phyloP scores from a whole-genome alignment of 2,113 vertebrate species.

The Numida meleagris region DNA sequence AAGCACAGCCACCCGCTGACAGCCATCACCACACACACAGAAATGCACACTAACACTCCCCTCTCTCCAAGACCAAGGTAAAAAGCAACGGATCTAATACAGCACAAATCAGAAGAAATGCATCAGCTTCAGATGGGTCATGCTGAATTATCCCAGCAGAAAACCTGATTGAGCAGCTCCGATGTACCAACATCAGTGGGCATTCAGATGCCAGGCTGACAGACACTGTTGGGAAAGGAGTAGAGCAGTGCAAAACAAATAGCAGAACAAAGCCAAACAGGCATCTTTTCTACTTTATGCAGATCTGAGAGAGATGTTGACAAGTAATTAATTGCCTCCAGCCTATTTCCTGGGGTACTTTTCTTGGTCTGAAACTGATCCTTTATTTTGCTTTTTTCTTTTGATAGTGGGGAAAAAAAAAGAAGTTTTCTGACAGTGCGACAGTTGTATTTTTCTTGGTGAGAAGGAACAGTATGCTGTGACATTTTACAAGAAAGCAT shows the following conservation, averaged over 20 bases:
- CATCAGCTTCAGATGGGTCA: neutral
- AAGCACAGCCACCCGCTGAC: neutral
- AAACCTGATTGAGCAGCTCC: neutral
- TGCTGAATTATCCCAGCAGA: neutral
- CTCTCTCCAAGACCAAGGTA: neutral
- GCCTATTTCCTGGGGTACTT: slow-evolving; percentile 18
- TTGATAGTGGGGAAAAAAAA: neutral
- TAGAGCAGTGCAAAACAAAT: neutral
- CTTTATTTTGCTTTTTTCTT: slow-evolving; percentile 47
- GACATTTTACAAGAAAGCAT: slow-evolving; percentile 21
- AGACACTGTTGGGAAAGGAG: neutral
- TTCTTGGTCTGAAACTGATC: slow-evolving; percentile 40
- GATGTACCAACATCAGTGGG: neutral
- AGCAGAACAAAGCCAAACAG: slow-evolving; percentile 31
- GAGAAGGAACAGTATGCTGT: slow-evolving; percentile 34
- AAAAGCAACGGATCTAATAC: neutral
- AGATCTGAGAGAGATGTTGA: slow-evolving; percentile 19
- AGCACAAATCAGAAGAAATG: neutral
- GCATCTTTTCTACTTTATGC: slow-evolving; percentile 43
- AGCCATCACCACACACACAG: neutral
- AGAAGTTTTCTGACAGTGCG: neutral
- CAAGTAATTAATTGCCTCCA: slow-evolving; percentile 55
- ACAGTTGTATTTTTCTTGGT: slow-evolving; percentile 36
- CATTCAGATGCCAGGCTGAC: neutral
- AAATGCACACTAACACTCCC: neutral